Evolutionary conservation across 92 coral and sea anemone genomes (phyloP), one percentile per base, ranked within the genome.

Genomic region (Isaurus tuberculatus): DNA sequence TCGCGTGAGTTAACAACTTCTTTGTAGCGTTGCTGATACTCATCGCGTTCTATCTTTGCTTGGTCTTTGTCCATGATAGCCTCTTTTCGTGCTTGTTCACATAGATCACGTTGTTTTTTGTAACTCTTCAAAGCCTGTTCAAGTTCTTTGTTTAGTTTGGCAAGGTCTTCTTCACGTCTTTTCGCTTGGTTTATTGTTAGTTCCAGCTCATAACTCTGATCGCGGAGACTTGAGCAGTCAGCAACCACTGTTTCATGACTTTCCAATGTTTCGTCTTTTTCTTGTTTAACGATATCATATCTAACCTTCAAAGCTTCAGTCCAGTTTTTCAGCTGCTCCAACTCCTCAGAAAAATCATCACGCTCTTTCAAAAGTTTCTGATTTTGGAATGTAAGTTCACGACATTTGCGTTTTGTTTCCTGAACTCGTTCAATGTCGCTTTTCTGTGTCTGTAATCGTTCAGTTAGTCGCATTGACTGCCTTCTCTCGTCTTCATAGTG

Each of bases 281-380:
- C 99, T 36, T 72, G 88, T 74, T 94, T 97, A 13, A 96, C 99
- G 37, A 96, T 96, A 69, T 96, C 99, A 75, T 89, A 96, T 0
- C 98, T 92, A 1, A 95, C 92, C 66, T 94, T 96, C 74, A 96
- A 88, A 34, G 90, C 99, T 53, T 96, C 97, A 3, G 93, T 91
- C 98, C 98, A 96, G 42, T 90, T 90, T 19, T 88, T 93, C 36
- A 96, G 77, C 57, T 91, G 90, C 33, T 94, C 91, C 20, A 94
- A 69, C 25, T 96, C 98, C 37, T 86, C 90, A 68, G 79, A 61
- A 0, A 89, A 83, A 5, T 91, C 94, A 17, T 96, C 98, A 17
- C 89, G 88, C 64, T 96, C 99, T 30, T 75, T 87, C 65, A 77
- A 81, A 10, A 93, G 85, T 25, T 87, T 92, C 78, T 94, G 94